Evolutionary conservation across 2,797 vertebrate genomes (phyloP).

Genomic region (Schizothorax lantsangensis): DNA sequence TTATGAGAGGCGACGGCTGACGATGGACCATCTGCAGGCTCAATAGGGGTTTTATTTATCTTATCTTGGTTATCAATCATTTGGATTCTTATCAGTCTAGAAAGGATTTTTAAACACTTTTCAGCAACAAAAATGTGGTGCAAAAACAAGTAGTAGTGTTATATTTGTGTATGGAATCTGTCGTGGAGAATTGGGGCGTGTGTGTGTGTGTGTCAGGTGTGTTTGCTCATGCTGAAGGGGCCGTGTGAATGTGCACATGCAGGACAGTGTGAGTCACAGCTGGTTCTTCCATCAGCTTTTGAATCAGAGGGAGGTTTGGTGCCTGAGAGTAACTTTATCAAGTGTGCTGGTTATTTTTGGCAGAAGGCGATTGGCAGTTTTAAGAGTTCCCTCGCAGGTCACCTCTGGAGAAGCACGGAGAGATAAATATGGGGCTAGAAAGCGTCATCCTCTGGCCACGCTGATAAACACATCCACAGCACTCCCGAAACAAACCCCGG

Average conservation of each 20-base stretch:
- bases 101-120: not conserved
- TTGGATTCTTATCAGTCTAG: not conserved
- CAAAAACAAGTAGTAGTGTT: not conserved
- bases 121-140: not conserved
- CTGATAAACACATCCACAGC: slow-evolving; percentile 19
- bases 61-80: not conserved
- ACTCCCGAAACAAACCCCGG: slow-evolving; percentile 3
- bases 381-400: slow-evolving; percentile 57
- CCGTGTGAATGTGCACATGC: slow-evolving; percentile 17
- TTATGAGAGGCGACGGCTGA: not conserved
- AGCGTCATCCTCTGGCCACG: slow-evolving; percentile 15
- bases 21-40: not conserved
- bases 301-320: slow-evolving; percentile 42
- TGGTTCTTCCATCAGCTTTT: slow-evolving; percentile 50
- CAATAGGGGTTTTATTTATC: not conserved
- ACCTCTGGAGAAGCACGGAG: slow-evolving; percentile 47
- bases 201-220: slow-evolving; percentile 27
- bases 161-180: not conserved
- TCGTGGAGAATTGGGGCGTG: not conserved
- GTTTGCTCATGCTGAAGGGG: slow-evolving; percentile 37
- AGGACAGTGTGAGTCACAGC: slow-evolving; percentile 46
- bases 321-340: slow-evolving; percentile 62
- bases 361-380: slow-evolving; percentile 65
- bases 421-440: slow-evolving; percentile 50
- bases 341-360: slow-evolving; percentile 70